Conservation (phyloP, 2,797 vertebrate genomes). For the Podarcis siculus region DNA sequence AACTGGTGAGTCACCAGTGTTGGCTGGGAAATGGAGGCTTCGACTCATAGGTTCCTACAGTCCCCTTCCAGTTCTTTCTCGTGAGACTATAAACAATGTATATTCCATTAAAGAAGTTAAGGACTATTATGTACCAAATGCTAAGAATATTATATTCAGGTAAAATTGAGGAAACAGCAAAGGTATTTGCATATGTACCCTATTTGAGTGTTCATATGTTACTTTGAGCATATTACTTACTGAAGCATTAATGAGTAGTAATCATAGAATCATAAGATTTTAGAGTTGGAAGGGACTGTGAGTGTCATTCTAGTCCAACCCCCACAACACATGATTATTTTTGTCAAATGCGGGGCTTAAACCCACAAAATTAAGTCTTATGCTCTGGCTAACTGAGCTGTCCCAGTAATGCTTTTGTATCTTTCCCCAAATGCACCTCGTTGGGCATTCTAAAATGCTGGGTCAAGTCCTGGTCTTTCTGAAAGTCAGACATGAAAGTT, state of each 20-base stretch:
- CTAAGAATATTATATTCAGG: slow-evolving; percentile 87
- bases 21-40: slow-evolving; percentile 83
- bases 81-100: slow-evolving; percentile 72
- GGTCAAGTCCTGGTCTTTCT: neutral
- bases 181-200: neutral
- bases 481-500: neutral
- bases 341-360: no score
- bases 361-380: no score
- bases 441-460: neutral
- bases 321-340: no score
- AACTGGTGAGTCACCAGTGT: slow-evolving; percentile 67
- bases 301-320: no score
- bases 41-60: slow-evolving; percentile 82
- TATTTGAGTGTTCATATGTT: neutral
- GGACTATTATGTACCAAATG: slow-evolving; percentile 89
- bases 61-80: slow-evolving; percentile 79
- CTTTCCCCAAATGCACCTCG: neutral
- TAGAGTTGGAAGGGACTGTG: no score
- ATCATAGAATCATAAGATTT: no score
- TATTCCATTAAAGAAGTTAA: slow-evolving; percentile 85
- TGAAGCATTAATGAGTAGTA: neutral
- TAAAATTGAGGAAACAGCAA: slow-evolving; percentile 55
- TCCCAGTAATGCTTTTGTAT: neutral
- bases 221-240: neutral
- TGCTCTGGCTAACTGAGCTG: no score